A percentile compares a stretch with the other conserved stretches of the same genome.
phyloP scores from a whole-genome alignment of 1,140 invertebrate genomes.

The Trachymyrmex septentrionalis region DNA sequence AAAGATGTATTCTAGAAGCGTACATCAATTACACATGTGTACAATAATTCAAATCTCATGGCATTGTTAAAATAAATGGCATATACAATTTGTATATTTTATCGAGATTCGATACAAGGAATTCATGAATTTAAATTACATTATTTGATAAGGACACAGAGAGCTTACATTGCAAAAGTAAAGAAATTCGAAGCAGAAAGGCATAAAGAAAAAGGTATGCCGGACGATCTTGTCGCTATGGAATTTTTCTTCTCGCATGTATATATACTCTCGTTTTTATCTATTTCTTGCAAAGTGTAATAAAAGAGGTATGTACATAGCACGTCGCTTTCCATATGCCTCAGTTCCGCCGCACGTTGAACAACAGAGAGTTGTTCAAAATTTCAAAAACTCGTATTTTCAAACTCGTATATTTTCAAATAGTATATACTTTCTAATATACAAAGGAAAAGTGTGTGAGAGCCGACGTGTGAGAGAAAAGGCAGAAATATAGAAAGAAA shows the following conservation, averaged over 20 bases:
- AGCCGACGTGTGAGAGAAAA: neutral
- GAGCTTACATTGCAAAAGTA: neutral
- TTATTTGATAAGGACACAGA: no score
- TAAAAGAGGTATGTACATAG: neutral
- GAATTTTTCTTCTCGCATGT: constrained; percentile 16
- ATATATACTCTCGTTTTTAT: constrained; percentile 16
- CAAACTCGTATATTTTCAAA: neutral
- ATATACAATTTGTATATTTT: neutral
- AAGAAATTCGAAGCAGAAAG: neutral
- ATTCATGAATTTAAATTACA: neutral
- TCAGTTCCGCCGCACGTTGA: neutral
- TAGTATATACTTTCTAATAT: neutral
- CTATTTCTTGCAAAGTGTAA: neutral
- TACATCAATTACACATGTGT: neutral
- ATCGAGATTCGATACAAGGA: neutral
- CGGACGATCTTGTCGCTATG: neutral
- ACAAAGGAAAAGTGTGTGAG: neutral
- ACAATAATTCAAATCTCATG: neutral
- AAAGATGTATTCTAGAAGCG: neutral
- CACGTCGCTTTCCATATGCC: neutral
- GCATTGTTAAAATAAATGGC: neutral
- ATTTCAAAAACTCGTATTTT: neutral
- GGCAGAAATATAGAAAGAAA: neutral
- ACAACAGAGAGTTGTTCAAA: neutral
- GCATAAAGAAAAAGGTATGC: neutral